Base-by-base conservation (phyloP, 2,113 vertebrate genomes). In the Coptodon bakossiorum region DNA sequence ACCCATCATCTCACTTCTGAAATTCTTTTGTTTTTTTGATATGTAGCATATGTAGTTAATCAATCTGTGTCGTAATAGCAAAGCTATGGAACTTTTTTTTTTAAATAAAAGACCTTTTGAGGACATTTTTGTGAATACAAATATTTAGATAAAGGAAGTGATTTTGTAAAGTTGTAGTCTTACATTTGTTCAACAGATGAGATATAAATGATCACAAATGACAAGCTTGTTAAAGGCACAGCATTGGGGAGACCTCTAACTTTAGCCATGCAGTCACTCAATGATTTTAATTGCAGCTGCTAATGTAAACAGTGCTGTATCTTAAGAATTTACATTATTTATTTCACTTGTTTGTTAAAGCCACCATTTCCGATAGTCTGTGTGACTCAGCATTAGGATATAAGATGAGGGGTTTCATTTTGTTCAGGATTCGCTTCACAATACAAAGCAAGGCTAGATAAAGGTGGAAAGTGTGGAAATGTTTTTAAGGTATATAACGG, bases 291-390 rank as follows among this genome's bases (percentile, higher is more conserved):
- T 31, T 29, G 17, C 24, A 76, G 0, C 14, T 2, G 24, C 14
- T 76, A 31, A 50, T 3, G 27, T 50, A 9, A 9, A 50, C 6
- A 50, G 24, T 50, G 9, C 43, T 31, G 4, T 6, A 50, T 50
- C 71, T 78, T 48, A 12, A 76, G 6, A 45, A 48, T 45, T 12
- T 19, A 31, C 27, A 11, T 50, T 5, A 31, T 78, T 78, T 78
- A 50, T 78, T 76, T 78, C 6, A 78, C 17, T 52, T 13, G 45
- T 52, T n/a, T 78, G 6, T 52, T 78, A 78, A 78, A 78, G 45
- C 10, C 45, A 52, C 45, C 61, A 68, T 22, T 68, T 38, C 34
- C 0, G 0, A 8, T 68, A 38, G 61, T 68, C 34, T 68, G 34
- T 68, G 1, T 38, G 61, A 68, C 34, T 68, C 34, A 0, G 19